A percentile compares a stretch with the other conserved stretches of the same genome.
Evolutionary conservation across 1,140 invertebrate species (phyloP).

Genomic region (Bombus terrestris): DNA sequence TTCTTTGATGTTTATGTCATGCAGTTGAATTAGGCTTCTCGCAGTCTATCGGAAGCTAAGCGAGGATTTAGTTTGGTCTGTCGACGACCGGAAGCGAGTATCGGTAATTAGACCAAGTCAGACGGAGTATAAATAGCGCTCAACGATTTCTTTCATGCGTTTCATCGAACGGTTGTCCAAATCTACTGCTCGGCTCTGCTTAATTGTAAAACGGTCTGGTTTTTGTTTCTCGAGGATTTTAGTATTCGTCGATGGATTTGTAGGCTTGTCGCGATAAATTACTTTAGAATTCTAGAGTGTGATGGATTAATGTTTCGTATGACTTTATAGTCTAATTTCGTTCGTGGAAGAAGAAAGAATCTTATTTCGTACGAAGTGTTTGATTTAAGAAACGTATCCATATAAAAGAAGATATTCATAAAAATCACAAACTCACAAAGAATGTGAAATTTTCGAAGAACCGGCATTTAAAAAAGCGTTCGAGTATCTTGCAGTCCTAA

Average conservation of each 20-base stretch:
- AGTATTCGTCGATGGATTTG: background rate
- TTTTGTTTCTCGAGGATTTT: background rate
- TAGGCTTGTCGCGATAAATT: background rate
- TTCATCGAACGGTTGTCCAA: constrained; percentile 18
- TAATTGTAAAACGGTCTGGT: background rate
- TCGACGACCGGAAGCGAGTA: background rate
- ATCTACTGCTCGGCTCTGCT: background rate
- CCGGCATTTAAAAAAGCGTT: too few species aligned
- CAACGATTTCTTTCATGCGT: constrained; percentile 35
- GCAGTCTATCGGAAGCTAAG: background rate
- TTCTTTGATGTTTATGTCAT: background rate
- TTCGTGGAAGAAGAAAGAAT: too few species aligned
- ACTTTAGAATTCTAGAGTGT: background rate
- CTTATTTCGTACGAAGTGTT: too few species aligned
- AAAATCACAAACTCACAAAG: too few species aligned
- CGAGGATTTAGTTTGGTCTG: background rate
- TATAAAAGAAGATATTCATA: too few species aligned
- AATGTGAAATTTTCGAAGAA: too few species aligned
- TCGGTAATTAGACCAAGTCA: constrained; percentile 31
- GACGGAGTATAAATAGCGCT: constrained; percentile 22
- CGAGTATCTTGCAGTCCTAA: too few species aligned
- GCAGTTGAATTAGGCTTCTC: background rate
- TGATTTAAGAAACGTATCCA: too few species aligned
- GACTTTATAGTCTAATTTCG: background rate
- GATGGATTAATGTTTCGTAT: background rate